A percentile compares a stretch with the other conserved stretches of the same genome.
Evolutionary conservation across 2,113 vertebrate species (phyloP).

Genomic region (Tyto alba): DNA sequence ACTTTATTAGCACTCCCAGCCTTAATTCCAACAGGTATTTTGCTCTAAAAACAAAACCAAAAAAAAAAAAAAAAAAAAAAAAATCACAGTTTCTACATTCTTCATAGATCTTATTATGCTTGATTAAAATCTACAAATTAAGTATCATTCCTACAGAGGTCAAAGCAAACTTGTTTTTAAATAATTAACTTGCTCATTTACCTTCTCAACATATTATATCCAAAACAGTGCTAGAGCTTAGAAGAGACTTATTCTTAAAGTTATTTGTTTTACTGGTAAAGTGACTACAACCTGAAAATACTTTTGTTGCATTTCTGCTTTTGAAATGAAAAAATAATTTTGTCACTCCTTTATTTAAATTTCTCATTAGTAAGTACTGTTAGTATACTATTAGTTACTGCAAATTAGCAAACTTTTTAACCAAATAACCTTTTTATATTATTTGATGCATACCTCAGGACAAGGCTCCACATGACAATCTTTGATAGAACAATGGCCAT

Average conservation of each 20-base stretch:
- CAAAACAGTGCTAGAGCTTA: background rate
- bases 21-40: slow-evolving; percentile 94
- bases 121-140: background rate
- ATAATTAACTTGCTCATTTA: background rate
- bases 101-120: background rate
- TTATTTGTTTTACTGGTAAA: background rate
- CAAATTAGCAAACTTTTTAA: background rate
- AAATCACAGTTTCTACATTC: background rate
- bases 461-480: slow-evolving; percentile 96
- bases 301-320: too few relatives aligned
- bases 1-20: slow-evolving; percentile 95
- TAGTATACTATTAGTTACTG: background rate
- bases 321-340: too few relatives aligned
- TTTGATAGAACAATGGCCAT: slow-evolving; percentile 93
- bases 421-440: background rate
- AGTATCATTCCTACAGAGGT: background rate
- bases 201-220: background rate
- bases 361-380: background rate
- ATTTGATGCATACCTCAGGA: slow-evolving; percentile 84
- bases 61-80: background rate
- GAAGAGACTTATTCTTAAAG: background rate
- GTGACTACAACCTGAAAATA: too few relatives aligned
- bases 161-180: background rate
- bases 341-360: background rate
- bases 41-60: slow-evolving; percentile 83